Evolutionary conservation across 2,888 invertebrate genomes (phyloP).

Genomic region (Apantesis nais): DNA sequence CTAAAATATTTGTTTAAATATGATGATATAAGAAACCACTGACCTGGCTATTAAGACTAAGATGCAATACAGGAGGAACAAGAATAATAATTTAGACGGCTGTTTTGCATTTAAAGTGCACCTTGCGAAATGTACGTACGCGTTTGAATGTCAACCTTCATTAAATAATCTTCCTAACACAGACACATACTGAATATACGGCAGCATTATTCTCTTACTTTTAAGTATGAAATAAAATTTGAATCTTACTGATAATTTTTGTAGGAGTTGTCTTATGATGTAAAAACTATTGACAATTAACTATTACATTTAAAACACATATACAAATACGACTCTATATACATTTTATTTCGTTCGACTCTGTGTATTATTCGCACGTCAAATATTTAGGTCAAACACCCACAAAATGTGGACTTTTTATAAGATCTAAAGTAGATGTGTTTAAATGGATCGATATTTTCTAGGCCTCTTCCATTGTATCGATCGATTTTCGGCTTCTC

Average conservation of each 20-base stretch:
- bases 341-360: too few relatives aligned
- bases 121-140: not conserved
- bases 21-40: not conserved
- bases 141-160: conserved; percentile 22
- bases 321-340: too few relatives aligned
- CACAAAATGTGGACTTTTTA: not conserved
- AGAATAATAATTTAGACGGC: not conserved
- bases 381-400: too few relatives aligned
- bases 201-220: conserved; percentile 20
- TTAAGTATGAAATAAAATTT: conserved; percentile 42
- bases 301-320: not conserved
- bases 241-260: conserved; percentile 30
- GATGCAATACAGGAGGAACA: not conserved
- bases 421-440: not conserved
- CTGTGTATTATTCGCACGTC: too few relatives aligned
- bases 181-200: conserved; percentile 24
- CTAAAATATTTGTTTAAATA: not conserved
- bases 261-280: conserved; percentile 15
- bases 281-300: conserved; percentile 6
- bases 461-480: too few relatives aligned
- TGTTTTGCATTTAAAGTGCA: not conserved
- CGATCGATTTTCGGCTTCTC: too few relatives aligned
- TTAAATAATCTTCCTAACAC: conserved; percentile 22
- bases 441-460: not conserved
- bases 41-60: not conserved